phyloP scores from a whole-genome alignment of 2,888 invertebrate genomes.

The Chaetoderma sp. region DNA sequence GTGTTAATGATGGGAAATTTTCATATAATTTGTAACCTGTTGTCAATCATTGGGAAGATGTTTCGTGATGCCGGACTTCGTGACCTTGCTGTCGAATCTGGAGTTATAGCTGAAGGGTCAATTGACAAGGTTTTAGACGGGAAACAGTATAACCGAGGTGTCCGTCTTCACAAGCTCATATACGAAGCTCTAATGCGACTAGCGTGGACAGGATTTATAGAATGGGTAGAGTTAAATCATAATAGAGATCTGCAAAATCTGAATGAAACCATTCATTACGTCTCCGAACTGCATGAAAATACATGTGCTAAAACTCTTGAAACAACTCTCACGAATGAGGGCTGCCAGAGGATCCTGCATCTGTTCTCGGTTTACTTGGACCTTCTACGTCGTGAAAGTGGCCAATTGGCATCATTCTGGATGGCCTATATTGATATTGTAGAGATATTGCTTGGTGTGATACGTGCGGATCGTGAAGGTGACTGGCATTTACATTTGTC shows the following conservation, averaged over 20 bases:
- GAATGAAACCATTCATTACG: too few species aligned
- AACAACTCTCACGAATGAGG: too few species aligned
- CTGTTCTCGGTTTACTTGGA: neutral
- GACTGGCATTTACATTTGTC: neutral
- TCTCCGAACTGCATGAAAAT: too few species aligned
- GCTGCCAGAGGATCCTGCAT: too few species aligned
- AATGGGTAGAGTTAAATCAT: too few species aligned
- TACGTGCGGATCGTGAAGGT: neutral
- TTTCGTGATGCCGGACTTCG: conserved; percentile 41
- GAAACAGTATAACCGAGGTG: conserved; percentile 23
- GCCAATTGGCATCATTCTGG: neutral
- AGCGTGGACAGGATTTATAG: conserved; percentile 12
- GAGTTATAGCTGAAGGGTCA: conserved; percentile 41
- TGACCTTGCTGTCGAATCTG: too few species aligned
- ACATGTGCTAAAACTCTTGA: too few species aligned
- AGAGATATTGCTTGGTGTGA: neutral
- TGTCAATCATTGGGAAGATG: conserved; percentile 37
- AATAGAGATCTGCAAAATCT: neutral
- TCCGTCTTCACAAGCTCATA: too few species aligned
- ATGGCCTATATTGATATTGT: neutral
- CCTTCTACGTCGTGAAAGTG: neutral
- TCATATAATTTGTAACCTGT: conserved; percentile 38
- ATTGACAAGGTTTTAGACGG: conserved; percentile 34
- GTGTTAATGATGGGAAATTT: conserved; percentile 37
- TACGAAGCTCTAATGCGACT: conserved; percentile 34